These are phyloP conservation scores for Engraulis encrasicolus DNA, from an alignment of 2,113 vertebrate species.

Conservation along the genomic window DNA sequence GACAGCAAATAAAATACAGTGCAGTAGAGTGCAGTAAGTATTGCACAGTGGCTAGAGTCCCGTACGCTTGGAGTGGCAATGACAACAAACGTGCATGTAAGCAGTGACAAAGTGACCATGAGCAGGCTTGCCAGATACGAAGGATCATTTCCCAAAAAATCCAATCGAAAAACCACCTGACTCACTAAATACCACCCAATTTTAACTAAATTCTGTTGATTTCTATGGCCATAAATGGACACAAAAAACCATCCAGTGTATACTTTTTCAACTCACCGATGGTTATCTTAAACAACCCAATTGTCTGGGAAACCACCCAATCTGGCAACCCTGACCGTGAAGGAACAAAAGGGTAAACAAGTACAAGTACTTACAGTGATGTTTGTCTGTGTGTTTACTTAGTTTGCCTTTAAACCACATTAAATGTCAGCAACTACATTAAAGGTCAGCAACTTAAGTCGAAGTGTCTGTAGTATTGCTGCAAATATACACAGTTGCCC, in stretches of 20 bases:
- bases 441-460: not conserved
- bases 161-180: no score
- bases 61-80: not conserved
- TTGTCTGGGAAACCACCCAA: no score
- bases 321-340: no score
- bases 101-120: not conserved
- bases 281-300: no score
- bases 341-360: no score
- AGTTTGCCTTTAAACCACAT: not conserved
- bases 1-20: not conserved
- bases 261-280: no score
- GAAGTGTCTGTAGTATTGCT: not conserved
- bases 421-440: not conserved
- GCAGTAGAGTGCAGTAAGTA: not conserved
- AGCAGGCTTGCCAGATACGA: no score
- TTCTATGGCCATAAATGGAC: no score
- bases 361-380: not conserved
- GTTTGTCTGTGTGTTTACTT: not conserved
- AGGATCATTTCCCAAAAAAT: no score
- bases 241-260: no score
- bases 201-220: no score
- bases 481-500: not conserved
- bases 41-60: not conserved
- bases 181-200: no score
- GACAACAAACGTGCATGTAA: conserved; percentile 32